Evolutionary conservation across 1,140 invertebrate genomes (phyloP).

Genomic region (Dendrolimus kikuchii): DNA sequence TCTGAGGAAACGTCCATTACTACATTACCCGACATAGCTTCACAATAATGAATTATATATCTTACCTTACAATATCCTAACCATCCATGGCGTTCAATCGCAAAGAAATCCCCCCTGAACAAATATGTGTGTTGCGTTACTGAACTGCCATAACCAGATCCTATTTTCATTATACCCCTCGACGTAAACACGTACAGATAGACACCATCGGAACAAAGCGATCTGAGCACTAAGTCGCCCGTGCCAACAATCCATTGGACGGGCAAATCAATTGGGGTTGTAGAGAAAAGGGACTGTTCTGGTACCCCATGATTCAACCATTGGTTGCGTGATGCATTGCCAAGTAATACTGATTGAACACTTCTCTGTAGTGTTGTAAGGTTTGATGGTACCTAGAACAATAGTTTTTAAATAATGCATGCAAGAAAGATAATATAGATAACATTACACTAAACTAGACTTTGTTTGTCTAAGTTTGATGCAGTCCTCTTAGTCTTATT

Average conservation of each 20-base stretch:
- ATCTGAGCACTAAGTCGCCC: conserved; percentile 65
- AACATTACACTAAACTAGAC: too few relatives aligned
- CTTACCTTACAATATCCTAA: conserved; percentile 88
- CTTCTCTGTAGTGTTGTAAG: conserved; percentile 90
- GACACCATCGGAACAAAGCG: conserved; percentile 89
- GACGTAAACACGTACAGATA: conserved; percentile 89
- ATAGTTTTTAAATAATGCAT: neutral
- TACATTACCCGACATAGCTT: too few relatives aligned
- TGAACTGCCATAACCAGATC: conserved; percentile 93
- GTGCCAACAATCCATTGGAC: conserved; percentile 48
- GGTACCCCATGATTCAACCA: conserved; percentile 93
- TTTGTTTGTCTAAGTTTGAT: too few relatives aligned
- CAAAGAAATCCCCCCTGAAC: conserved; percentile 86
- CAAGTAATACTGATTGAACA: conserved; percentile 89
- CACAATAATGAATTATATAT: too few relatives aligned
- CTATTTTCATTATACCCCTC: conserved; percentile 90
- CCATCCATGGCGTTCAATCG: conserved; percentile 83
- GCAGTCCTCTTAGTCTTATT: too few relatives aligned
- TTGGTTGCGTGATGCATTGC: conserved; percentile 86
- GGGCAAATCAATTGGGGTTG: conserved; percentile 75
- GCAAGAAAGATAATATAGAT: too few relatives aligned
- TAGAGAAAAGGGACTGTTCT: conserved; percentile 81
- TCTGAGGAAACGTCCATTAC: too few relatives aligned
- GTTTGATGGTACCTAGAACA: conserved; percentile 85
- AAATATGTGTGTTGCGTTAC: conserved; percentile 89